Evolutionary conservation across 2,888 invertebrate genomes (phyloP).

Genomic region (Lottia gigantea): DNA sequence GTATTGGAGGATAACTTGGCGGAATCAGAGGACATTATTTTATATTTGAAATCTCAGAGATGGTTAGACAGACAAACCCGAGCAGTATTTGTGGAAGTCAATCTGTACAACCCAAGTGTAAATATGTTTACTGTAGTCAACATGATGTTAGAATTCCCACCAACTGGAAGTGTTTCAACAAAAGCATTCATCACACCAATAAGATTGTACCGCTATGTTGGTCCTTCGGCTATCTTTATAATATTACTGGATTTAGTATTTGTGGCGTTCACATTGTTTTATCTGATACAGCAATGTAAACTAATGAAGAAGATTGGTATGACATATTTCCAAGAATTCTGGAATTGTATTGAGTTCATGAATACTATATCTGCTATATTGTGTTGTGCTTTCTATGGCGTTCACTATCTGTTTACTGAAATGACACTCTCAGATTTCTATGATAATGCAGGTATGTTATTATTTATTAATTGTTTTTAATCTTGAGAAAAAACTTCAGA

Average conservation of each 20-base stretch:
- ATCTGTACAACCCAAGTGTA: slow-evolving; percentile 65
- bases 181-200: slow-evolving; percentile 17
- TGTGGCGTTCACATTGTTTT: slow-evolving; percentile 30
- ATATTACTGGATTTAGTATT: slow-evolving; percentile 29
- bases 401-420: slow-evolving; percentile 27
- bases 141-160: slow-evolving; percentile 41
- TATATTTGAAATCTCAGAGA: slow-evolving; percentile 29
- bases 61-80: slow-evolving; percentile 68
- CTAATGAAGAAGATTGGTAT: slow-evolving; percentile 15
- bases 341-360: slow-evolving; percentile 30
- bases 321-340: slow-evolving; percentile 21
- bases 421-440: slow-evolving; percentile 25
- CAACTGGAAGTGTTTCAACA: slow-evolving; percentile 40
- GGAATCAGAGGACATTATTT: slow-evolving; percentile 15
- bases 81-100: slow-evolving; percentile 69
- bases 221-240: slow-evolving; percentile 29
- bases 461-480: not conserved
- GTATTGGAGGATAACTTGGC: slow-evolving; percentile 41
- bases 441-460: slow-evolving; percentile 27
- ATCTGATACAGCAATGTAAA: slow-evolving; percentile 20
- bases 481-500: not conserved
- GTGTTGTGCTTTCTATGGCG: slow-evolving; percentile 30
- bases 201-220: slow-evolving; percentile 28
- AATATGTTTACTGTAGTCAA: slow-evolving; percentile 44
- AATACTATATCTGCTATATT: slow-evolving; percentile 26